phyloP scores from a whole-genome alignment of 2,113 vertebrate species.

The Tylochromis polylepis region DNA sequence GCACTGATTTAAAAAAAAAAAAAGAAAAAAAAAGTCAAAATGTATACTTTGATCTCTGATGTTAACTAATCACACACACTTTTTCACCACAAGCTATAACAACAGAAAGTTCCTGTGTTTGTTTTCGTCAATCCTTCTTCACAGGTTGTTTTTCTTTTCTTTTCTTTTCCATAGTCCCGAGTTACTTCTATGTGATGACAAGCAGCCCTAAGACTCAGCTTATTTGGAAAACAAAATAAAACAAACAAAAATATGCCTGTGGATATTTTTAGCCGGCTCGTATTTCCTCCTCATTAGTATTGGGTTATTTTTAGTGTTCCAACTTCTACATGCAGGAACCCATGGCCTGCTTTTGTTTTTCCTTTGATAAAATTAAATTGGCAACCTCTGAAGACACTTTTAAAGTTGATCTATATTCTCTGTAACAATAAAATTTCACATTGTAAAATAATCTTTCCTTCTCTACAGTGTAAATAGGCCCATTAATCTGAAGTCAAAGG shows the following conservation, averaged over 20 bases:
- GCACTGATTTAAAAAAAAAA: neutral
- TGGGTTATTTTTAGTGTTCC: slow-evolving; percentile 16
- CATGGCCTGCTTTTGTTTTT: neutral
- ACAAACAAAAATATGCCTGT: neutral
- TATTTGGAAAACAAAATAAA: slow-evolving; percentile 23
- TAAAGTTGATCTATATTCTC: neutral
- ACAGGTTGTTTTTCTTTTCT: neutral
- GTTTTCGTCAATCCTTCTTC: neutral
- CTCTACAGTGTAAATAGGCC: neutral
- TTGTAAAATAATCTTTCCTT: neutral
- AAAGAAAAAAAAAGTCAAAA: neutral
- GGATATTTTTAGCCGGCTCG: slow-evolving; percentile 25
- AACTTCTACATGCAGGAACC: neutral
- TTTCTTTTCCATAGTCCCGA: neutral
- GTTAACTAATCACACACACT: neutral
- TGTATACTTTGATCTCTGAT: neutral
- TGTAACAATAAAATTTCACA: neutral
- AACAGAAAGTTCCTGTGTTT: neutral
- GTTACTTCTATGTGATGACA: neutral
- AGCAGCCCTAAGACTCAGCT: neutral
- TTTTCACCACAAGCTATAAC: neutral
- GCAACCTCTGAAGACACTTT: neutral
- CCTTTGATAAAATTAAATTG: neutral
- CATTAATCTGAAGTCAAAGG: neutral
- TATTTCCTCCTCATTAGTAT: slow-evolving; percentile 46